Base-by-base conservation (phyloP, 2,113 vertebrate genomes). In the Neotoma lepida region DNA sequence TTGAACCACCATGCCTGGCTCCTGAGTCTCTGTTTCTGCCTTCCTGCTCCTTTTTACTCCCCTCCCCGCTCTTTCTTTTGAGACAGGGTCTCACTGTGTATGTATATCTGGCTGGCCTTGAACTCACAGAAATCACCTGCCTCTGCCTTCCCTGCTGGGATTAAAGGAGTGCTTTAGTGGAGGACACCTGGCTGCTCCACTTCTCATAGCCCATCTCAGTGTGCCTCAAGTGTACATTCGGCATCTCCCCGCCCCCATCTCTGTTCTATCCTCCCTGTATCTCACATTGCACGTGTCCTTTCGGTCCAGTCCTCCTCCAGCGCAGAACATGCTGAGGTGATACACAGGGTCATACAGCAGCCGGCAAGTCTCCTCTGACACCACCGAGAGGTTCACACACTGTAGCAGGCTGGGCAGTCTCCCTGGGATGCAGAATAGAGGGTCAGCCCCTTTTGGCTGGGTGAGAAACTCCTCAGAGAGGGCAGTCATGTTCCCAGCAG, bases 321-420 rank as follows among this genome's bases (percentile, higher is more conserved):
- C 96, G 1, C 96, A 97, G 91, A 97, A 44, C 97, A 96, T 97
- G 89, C 96, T 95, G 71, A 86, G 61, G 39, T 97, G 96, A 54
- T 86, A 95, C 46, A 96, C 18, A 0, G 61, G 18, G 35, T n/a
- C 51, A 3, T 89, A 96, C 44, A 51, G 20, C 15, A 49, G 18
- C 0, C 4, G 13, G 94, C 96, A 96, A 20, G 46, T 4, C 35
- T 92, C 20, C 49, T 93, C 93, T 0, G 96, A n/a, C 14, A 78
- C 88, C 87, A 93, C 54, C 0, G 95, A 94, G 92, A 96, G 61
- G 6, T 94, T 96, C 14, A 88, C 94, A 12, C 96, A 96, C 77
- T 96, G 96, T 7, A 97, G 91, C 63, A 86, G 93, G 3, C 13
- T 85, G 78, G 96, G 93, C 81, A 39, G 88, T 20, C 35, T 33